These are phyloP conservation scores for Brotula barbata DNA, from an alignment of 2,797 vertebrate species.

Conservation along the genomic window DNA sequence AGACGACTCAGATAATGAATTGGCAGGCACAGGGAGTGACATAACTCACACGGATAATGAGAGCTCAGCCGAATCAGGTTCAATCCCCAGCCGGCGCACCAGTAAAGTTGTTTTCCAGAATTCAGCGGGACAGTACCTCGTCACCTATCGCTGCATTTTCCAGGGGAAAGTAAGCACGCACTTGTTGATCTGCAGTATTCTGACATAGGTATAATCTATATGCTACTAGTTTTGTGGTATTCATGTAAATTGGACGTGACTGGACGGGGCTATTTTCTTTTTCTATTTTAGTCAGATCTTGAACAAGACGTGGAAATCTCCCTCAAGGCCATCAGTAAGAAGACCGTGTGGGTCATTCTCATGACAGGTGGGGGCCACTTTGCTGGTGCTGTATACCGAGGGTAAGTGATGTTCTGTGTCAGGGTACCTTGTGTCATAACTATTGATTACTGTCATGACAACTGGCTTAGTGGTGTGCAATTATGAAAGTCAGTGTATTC, in stretches of 20 bases:
- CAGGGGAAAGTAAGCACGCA: constrained; percentile 73
- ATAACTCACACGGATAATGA: constrained; percentile 51
- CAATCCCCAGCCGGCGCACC: constrained; percentile 39
- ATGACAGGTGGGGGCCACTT: constrained; percentile 97
- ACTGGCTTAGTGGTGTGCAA: background rate
- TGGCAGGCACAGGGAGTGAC: constrained; percentile 38
- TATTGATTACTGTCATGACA: background rate
- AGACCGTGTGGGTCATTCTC: constrained; percentile 83
- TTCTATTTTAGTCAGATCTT: constrained; percentile 43
- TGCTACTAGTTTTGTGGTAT: background rate
- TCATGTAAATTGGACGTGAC: too few relatives aligned
- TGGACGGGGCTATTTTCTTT: constrained; percentile 8
- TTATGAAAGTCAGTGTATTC: background rate
- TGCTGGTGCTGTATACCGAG: constrained; percentile 90
- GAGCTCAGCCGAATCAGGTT: constrained; percentile 32
- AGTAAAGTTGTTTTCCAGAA: constrained; percentile 86
- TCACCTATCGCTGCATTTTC: constrained; percentile 84
- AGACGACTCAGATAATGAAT: constrained; percentile 72
- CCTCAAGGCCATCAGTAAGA: constrained; percentile 75
- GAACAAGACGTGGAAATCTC: constrained; percentile 70
- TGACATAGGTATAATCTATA: background rate
- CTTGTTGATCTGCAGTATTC: background rate
- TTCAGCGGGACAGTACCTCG: constrained; percentile 82
- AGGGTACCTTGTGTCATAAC: background rate
- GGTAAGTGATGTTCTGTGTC: constrained; percentile 74